phyloP scores from a whole-genome alignment of 1,140 invertebrate species.

The Drosophila lini region DNA sequence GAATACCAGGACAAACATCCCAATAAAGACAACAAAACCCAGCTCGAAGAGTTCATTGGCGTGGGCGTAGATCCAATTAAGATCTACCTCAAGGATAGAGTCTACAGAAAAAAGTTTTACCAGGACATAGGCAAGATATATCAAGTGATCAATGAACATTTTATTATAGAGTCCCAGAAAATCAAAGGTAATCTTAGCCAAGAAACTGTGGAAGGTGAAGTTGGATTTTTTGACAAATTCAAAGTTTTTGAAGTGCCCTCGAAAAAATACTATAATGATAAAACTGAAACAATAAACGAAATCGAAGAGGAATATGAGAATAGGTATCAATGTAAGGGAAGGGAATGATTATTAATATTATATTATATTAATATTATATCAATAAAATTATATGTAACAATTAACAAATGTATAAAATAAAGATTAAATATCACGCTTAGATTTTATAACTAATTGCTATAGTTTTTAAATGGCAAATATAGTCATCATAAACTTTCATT shows the following conservation, averaged over 20 bases:
- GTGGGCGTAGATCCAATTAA: not conserved
- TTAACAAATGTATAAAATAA: not conserved
- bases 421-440: no score
- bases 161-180: not conserved
- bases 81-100: not conserved
- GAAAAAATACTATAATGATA: not conserved
- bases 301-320: not conserved
- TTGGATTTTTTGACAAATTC: not conserved
- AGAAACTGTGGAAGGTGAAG: not conserved
- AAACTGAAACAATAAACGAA: not conserved
- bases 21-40: not conserved
- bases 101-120: not conserved
- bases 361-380: not conserved
- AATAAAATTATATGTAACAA: not conserved
- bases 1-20: not conserved
- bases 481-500: no score
- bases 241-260: not conserved
- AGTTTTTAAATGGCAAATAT: no score
- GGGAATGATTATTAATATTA: not conserved
- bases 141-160: not conserved
- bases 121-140: not conserved
- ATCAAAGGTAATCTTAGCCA: not conserved
- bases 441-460: no score
- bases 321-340: not conserved
- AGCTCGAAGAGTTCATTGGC: not conserved